Percentiles rank a stretch among this genome's conserved stretches.
Evolutionary conservation across 1,140 invertebrate genomes (phyloP).

Genomic region (Forficula auricularia): DNA sequence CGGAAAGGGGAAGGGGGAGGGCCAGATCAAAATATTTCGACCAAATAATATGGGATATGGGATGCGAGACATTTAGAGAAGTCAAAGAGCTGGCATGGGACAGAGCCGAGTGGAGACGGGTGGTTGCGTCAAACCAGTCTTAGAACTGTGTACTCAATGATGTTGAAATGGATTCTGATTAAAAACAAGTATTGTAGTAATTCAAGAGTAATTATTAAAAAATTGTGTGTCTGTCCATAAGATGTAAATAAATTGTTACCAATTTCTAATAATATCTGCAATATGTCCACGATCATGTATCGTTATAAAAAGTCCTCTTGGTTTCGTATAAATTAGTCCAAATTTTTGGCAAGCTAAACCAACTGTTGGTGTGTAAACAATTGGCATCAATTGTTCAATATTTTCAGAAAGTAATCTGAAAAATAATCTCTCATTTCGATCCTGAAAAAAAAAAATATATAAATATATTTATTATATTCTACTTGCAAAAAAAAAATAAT

Average conservation of each 20-base stretch:
- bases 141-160: too few relatives aligned
- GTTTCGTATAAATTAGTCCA: conserved; percentile 79
- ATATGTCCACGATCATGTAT: conserved; percentile 90
- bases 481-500: conserved; percentile 3
- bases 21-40: too few relatives aligned
- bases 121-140: too few relatives aligned
- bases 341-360: conserved; percentile 90
- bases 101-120: too few relatives aligned
- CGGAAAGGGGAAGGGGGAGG: too few relatives aligned
- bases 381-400: conserved; percentile 71
- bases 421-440: conserved; percentile 80
- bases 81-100: too few relatives aligned
- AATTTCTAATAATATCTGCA: conserved; percentile 65
- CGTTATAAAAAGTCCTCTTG: conserved; percentile 87
- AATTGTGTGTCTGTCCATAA: too few relatives aligned
- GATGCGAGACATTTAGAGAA: too few relatives aligned
- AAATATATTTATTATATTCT: conserved; percentile 10
- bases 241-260: conserved; percentile 41
- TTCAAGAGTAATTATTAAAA: too few relatives aligned
- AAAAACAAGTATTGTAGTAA: too few relatives aligned
- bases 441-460: conserved; percentile 30
- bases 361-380: conserved; percentile 87
- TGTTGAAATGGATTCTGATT: too few relatives aligned
- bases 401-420: conserved; percentile 79
- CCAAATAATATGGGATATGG: too few relatives aligned